A percentile compares a stretch with the other conserved stretches of the same genome.
Conservation (phyloP, 2,797 vertebrate genomes). For the Petrocephalus schoutedeni region DNA sequence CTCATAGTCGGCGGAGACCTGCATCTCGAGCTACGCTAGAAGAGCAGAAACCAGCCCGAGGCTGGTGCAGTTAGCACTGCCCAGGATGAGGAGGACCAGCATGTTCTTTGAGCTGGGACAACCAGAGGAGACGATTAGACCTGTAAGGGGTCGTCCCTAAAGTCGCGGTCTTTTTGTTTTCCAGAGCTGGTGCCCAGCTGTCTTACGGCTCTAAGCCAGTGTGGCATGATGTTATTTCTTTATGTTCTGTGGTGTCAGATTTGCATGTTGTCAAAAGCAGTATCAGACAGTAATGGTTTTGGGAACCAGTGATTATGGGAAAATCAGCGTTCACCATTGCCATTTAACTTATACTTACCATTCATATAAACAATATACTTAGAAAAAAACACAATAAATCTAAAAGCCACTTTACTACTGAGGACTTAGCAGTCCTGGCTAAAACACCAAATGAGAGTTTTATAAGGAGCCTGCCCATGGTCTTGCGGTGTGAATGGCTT, state of each 20-base stretch:
- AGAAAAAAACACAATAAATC: background rate
- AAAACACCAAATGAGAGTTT: background rate
- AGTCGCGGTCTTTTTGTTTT: background rate
- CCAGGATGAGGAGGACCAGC: constrained; percentile 50
- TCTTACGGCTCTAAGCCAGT: background rate
- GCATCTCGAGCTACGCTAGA: constrained; percentile 36
- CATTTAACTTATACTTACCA: background rate
- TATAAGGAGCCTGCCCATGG: background rate
- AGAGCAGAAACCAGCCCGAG: constrained; percentile 40
- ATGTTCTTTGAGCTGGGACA: constrained; percentile 44
- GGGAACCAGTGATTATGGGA: background rate
- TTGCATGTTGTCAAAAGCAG: background rate
- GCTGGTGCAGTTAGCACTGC: constrained; percentile 56
- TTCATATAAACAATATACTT: background rate
- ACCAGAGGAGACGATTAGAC: constrained; percentile 52
- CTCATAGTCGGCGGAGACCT: constrained; percentile 42
- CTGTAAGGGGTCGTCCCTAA: constrained; percentile 50
- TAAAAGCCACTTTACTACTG: background rate
- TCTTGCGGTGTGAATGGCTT: background rate
- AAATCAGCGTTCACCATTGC: background rate
- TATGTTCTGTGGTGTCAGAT: background rate
- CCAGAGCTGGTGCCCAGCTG: background rate
- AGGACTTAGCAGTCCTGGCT: background rate
- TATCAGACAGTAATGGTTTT: background rate
- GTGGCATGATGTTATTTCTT: background rate